phyloP scores from a whole-genome alignment of 2,113 vertebrate genomes.

The Eulacestoma nigropectus region DNA sequence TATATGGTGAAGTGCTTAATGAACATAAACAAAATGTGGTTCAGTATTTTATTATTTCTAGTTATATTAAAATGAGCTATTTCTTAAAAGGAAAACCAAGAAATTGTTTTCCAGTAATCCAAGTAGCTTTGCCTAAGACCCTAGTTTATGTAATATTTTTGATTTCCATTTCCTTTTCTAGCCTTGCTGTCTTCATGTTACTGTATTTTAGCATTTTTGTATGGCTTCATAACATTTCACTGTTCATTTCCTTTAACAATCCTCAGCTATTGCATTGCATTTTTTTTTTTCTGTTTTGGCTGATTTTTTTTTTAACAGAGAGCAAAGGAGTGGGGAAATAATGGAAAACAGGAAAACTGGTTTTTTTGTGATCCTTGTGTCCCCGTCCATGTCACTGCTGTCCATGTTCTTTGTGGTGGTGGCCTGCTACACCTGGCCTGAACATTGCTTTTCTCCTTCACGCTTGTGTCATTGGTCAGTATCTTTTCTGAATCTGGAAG shows the following conservation, averaged over 20 bases:
- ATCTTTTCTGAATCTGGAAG: not conserved
- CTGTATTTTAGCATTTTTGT: not conserved
- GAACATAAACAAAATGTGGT: not conserved
- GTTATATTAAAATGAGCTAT: not conserved
- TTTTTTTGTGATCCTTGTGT: not conserved
- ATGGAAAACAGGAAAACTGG: not conserved
- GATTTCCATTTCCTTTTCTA: not conserved
- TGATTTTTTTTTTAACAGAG: not conserved
- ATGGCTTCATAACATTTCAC: not conserved
- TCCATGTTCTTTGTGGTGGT: not conserved
- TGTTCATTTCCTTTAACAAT: not conserved
- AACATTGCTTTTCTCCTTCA: not conserved
- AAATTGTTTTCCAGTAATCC: not conserved
- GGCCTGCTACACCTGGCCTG: not conserved
- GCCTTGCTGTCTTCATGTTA: not conserved
- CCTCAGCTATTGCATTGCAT: not conserved
- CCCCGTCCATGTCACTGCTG: not conserved
- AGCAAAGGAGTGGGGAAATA: not conserved
- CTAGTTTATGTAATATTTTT: not conserved
- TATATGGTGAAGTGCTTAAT: conserved; percentile 9
- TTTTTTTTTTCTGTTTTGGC: not conserved
- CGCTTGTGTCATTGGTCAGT: rapidly evolving
- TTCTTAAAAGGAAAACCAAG: not conserved
- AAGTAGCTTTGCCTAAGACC: not conserved
- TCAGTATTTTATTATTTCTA: not conserved